Evolutionary conservation across 2,888 invertebrate genomes (phyloP).

Genomic region (Torymus tubicola): DNA sequence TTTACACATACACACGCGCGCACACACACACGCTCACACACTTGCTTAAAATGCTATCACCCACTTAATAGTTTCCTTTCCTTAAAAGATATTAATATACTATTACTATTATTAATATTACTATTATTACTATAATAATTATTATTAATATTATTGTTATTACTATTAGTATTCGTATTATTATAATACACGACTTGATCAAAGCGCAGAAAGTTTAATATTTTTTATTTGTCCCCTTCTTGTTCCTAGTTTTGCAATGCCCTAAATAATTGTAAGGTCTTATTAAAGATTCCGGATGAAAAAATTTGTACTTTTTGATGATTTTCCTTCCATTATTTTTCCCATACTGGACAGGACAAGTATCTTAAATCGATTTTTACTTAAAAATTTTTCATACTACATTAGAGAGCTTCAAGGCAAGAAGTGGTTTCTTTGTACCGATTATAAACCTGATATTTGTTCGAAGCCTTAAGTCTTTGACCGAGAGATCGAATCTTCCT

Average conservation of each 20-base stretch:
- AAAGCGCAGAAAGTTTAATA: slow-evolving; percentile 50
- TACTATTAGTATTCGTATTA: slow-evolving; percentile 40
- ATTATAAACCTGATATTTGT: slow-evolving; percentile 70
- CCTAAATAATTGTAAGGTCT: slow-evolving; percentile 28
- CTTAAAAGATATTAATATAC: slow-evolving; percentile 26
- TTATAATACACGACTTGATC: slow-evolving; percentile 56
- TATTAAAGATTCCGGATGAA: slow-evolving; percentile 63
- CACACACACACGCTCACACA: neutral
- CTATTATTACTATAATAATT: slow-evolving; percentile 13
- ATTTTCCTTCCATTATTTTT: slow-evolving; percentile 59
- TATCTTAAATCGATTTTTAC: slow-evolving; percentile 47
- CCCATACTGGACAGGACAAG: slow-evolving; percentile 20
- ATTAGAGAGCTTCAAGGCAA: slow-evolving; percentile 76
- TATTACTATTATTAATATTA: slow-evolving; percentile 24
- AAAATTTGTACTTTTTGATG: slow-evolving; percentile 74
- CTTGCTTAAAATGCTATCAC: slow-evolving; percentile 24
- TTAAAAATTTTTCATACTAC: slow-evolving; percentile 62
- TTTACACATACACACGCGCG: slow-evolving; percentile 10
- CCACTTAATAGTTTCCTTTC: slow-evolving; percentile 35
- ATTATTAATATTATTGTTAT: slow-evolving; percentile 35
- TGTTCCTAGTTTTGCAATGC: slow-evolving; percentile 43
- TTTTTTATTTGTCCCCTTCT: slow-evolving; percentile 34
- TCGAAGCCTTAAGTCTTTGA: slow-evolving; percentile 65
- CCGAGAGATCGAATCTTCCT: slow-evolving; percentile 58
- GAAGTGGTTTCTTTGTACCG: slow-evolving; percentile 76